Base-by-base conservation (phyloP, 2,113 vertebrate genomes). In the Psittacus erithacus region DNA sequence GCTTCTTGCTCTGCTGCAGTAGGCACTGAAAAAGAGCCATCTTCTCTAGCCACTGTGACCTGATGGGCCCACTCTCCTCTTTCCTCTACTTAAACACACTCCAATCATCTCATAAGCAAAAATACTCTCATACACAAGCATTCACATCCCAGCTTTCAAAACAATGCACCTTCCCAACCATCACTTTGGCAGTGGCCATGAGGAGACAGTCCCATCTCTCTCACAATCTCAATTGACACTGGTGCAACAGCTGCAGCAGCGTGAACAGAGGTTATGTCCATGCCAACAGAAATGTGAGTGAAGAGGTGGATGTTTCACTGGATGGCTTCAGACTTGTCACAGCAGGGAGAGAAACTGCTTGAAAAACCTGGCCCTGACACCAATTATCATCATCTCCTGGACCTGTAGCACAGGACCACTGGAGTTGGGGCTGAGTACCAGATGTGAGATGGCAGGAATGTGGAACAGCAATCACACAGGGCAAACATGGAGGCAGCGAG, bases 201-300 rank as follows among this genome's bases (percentile, higher is more conserved):
- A 80, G 68, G 46, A 71, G 31, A 62, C 11, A 6, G 24, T 64
- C 38, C 24, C 29, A 4, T 12, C 46, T 74, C 64, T 17, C 50
- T 78, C 16, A 6, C 0, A 0, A 44, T 35, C 47, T 76, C 43
- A 76, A 73, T 25, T 27, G 28, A 35, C 38, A 47, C 7, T 33
- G 16, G 24, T 68, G 22, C 49, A 73, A 55, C 29, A 85, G 47
- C 47, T 39, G 27, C 11, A 19, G 38, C 11, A 22, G 23, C 28
- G 11, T 13, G 59, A 80, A 83, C 9, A 82, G n/a, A 25, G 50
- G 27, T 39, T 68, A 35, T 6, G 7, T 67, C 64, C 33, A 41
- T 24, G 16, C 50, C 68, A 95, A 81, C 16, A 78, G 24, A 86
- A 86, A 74, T 4, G 17, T 19, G 46, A 67, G 69, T 43, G 5